These are phyloP conservation scores for Coleophora flavipennella DNA, from an alignment of 2,888 invertebrate species.

Conservation along the genomic window DNA sequence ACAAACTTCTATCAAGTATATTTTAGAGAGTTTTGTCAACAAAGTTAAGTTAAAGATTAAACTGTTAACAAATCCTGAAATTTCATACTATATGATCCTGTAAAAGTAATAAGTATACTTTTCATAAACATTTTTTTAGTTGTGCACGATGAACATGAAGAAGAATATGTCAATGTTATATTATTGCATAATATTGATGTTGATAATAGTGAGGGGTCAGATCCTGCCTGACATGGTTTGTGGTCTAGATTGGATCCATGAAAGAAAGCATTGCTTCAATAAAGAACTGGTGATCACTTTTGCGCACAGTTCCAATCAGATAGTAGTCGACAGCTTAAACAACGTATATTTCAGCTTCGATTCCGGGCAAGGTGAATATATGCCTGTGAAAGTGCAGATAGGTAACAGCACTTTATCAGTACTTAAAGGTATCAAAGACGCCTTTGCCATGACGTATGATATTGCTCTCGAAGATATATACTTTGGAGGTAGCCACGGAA, in stretches of 20 bases:
- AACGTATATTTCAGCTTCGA: constrained; percentile 54
- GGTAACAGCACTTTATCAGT: constrained; percentile 38
- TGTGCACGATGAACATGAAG: too few species aligned
- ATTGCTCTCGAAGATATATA: constrained; percentile 31
- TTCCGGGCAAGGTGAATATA: constrained; percentile 46
- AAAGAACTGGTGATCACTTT: constrained; percentile 40
- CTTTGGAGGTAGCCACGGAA: constrained; percentile 54
- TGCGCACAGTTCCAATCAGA: constrained; percentile 51
- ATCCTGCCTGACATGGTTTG: constrained; percentile 25
- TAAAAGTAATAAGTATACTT: too few species aligned
- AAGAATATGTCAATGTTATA: too few species aligned
- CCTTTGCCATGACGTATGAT: constrained; percentile 47
- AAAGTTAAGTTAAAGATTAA: too few species aligned
- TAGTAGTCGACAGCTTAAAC: constrained; percentile 43
- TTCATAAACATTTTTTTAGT: too few species aligned
- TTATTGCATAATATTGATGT: too few species aligned
- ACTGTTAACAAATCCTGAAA: too few species aligned
- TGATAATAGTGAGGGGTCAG: not conserved
- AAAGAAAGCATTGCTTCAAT: constrained; percentile 36
- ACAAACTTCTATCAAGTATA: too few species aligned
- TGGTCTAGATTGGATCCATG: constrained; percentile 28
- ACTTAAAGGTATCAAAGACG: constrained; percentile 51
- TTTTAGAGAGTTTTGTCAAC: too few species aligned
- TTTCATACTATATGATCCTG: too few species aligned
- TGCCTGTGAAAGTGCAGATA: constrained; percentile 39